Evolutionary conservation across 37 sponge, comb jelly and placozoan species (phyloP).

Genomic region (Amphimedon queenslandica): DNA sequence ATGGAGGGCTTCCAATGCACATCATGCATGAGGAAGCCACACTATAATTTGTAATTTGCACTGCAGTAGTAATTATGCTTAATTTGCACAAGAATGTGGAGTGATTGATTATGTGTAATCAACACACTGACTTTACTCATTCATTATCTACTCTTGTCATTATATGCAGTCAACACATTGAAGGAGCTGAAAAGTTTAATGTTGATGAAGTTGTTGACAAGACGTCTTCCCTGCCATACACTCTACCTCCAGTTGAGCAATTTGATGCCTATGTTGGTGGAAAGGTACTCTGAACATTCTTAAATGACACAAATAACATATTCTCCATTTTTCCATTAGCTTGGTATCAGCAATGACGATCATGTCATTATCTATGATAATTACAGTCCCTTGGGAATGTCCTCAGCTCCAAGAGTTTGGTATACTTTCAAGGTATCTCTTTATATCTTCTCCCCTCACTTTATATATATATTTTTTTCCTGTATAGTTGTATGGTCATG

Average conservation of each 20-base stretch:
- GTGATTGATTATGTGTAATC: no score
- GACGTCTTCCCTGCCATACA: constrained; percentile 26
- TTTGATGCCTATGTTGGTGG: constrained; percentile 44
- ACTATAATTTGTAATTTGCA: no score
- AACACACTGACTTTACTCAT: no score
- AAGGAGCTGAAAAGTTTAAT: constrained; percentile 52
- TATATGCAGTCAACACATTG: constrained; percentile 33
- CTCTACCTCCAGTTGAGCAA: constrained; percentile 45
- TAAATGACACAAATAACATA: no score
- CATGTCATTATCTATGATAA: constrained; percentile 84
- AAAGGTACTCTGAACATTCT: constrained; percentile 2
- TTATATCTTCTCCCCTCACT: no score
- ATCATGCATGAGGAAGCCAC: no score
- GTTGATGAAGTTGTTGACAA: constrained; percentile 24
- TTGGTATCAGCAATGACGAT: neutral
- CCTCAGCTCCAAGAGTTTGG: constrained; percentile 67
- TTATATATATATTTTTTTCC: no score
- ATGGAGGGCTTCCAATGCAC: no score
- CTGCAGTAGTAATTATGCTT: no score
- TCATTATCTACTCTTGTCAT: no score
- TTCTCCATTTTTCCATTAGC: neutral
- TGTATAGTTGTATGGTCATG: constrained; percentile 63
- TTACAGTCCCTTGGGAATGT: constrained; percentile 58
- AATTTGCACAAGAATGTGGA: no score
- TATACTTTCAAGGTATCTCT: constrained; percentile 49